Percentiles rank a stretch among this genome's conserved stretches.
phyloP scores from a whole-genome alignment of 2,888 invertebrate genomes.

The Callyntrura sp. region DNA sequence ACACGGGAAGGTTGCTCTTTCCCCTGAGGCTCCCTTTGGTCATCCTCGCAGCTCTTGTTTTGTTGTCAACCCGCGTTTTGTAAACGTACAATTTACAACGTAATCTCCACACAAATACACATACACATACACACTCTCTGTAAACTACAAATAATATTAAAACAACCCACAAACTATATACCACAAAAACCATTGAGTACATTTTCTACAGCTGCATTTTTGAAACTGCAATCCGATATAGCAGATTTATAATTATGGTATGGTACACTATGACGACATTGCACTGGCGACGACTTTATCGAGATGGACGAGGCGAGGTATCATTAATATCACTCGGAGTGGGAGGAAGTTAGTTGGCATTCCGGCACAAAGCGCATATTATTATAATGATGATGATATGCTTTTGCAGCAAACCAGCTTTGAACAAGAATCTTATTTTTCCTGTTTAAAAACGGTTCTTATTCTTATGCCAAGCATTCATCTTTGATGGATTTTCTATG shows the following conservation, averaged over 20 bases:
- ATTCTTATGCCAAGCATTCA: not conserved
- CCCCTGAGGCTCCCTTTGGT: constrained; percentile 56
- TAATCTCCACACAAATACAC: not conserved
- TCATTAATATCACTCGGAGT: constrained; percentile 8
- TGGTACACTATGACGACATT: not conserved
- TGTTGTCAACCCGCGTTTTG: constrained; percentile 47
- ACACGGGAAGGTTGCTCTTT: constrained; percentile 35
- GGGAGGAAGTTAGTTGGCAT: constrained; percentile 26
- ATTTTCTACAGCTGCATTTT: constrained; percentile 16
- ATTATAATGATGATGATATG: too few relatives aligned
- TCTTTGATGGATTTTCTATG: not conserved
- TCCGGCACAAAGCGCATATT: constrained; percentile 14
- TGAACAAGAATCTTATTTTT: too few relatives aligned
- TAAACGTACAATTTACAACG: constrained; percentile 17
- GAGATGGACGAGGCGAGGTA: too few relatives aligned
- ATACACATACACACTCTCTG: too few relatives aligned
- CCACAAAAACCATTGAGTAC: constrained; percentile 4
- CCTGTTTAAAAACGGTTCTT: too few relatives aligned
- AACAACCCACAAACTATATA: too few relatives aligned
- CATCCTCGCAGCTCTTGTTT: constrained; percentile 40
- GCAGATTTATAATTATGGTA: constrained; percentile 18
- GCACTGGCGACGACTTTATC: not conserved
- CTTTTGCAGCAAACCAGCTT: too few relatives aligned
- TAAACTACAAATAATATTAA: constrained; percentile 1
- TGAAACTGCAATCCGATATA: constrained; percentile 31